phyloP scores from a whole-genome alignment of 2,888 invertebrate genomes.

The Neoitamus cyanurus region DNA sequence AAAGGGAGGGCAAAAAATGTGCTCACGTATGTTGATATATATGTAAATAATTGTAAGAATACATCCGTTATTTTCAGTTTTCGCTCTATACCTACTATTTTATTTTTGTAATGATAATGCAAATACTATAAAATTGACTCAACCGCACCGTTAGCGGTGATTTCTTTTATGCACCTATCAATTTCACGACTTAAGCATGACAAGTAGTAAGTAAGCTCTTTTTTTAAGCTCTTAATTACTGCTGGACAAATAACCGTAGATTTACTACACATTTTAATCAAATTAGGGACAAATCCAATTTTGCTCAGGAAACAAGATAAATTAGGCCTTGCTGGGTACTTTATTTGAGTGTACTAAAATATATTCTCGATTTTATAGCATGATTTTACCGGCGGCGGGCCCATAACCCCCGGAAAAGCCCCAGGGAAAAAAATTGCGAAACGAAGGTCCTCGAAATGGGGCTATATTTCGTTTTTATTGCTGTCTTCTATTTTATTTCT shows the following conservation, averaged over 20 bases:
- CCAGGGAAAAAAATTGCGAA: background rate
- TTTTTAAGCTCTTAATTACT: background rate
- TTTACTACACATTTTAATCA: background rate
- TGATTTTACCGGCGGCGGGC: background rate
- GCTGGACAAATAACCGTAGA: background rate
- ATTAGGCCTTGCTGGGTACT: background rate
- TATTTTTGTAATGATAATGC: too few relatives aligned
- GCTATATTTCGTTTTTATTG: constrained; percentile 5
- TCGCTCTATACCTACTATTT: too few relatives aligned
- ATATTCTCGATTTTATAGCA: background rate
- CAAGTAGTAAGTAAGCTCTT: background rate
- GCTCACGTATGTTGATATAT: too few relatives aligned
- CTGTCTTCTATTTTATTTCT: background rate
- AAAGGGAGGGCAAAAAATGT: too few relatives aligned
- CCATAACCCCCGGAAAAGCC: background rate
- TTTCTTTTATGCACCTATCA: too few relatives aligned
- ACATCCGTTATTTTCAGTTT: too few relatives aligned
- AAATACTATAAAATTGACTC: too few relatives aligned
- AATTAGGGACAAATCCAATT: background rate
- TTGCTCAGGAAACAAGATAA: background rate
- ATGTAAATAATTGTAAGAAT: too few relatives aligned
- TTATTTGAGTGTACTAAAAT: background rate
- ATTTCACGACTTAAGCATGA: background rate
- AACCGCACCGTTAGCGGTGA: too few relatives aligned
- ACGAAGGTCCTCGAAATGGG: background rate